Evolutionary conservation across 2,797 vertebrate species (phyloP).

Genomic region (Chelon labrosus): DNA sequence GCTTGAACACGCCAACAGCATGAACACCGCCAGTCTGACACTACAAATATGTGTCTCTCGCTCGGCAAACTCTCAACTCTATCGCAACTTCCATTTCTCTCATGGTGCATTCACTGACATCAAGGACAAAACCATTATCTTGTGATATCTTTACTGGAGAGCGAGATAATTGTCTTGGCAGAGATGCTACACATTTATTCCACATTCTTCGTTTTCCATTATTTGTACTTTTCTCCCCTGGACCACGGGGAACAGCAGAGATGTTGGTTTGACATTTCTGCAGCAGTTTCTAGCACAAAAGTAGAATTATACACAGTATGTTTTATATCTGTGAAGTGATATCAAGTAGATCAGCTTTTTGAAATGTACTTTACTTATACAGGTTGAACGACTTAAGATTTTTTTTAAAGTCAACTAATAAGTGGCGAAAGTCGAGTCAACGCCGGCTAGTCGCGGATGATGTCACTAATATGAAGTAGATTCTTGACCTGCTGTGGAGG

Average conservation of each 20-base stretch:
- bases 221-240: slow-evolving; percentile 23
- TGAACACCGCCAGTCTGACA: too few species aligned
- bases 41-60: too few species aligned
- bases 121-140: neutral
- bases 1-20: too few species aligned
- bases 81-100: too few species aligned
- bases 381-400: too few species aligned
- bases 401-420: too few species aligned
- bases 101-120: too few species aligned
- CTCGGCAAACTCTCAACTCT: too few species aligned
- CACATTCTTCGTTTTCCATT: slow-evolving; percentile 31
- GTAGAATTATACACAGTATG: neutral
- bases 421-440: too few species aligned
- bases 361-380: neutral
- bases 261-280: slow-evolving; percentile 19
- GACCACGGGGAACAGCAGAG: slow-evolving; percentile 17
- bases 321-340: slow-evolving; percentile 18
- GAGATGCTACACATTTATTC: slow-evolving; percentile 39
- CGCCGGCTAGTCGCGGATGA: too few species aligned
- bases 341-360: slow-evolving; percentile 16
- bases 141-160: slow-evolving; percentile 33
- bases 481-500: too few species aligned
- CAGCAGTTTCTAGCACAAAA: slow-evolving; percentile 12
- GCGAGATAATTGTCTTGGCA: slow-evolving; percentile 40
- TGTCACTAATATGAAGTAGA: too few species aligned